A percentile compares a stretch with the other conserved stretches of the same genome.
phyloP scores from a whole-genome alignment of 53 echinoderm and acorn worm species.

The Actinopyga echinites region DNA sequence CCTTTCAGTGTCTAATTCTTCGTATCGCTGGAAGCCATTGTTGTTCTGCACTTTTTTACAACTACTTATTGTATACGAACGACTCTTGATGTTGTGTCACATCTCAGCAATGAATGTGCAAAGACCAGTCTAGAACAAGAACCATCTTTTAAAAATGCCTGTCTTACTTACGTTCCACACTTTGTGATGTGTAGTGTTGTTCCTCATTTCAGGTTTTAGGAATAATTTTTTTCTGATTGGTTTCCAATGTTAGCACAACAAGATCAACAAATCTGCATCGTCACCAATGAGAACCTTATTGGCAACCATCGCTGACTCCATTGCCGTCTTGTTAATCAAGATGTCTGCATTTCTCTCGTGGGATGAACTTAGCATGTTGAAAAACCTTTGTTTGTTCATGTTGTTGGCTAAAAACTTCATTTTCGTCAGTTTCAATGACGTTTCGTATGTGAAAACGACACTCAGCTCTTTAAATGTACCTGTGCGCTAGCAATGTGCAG shows the following conservation, averaged over 20 bases:
- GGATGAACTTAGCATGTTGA: slow-evolving; percentile 24
- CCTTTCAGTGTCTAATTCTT: slow-evolving; percentile 49
- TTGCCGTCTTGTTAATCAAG: slow-evolving; percentile 52
- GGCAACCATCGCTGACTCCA: slow-evolving; percentile 26
- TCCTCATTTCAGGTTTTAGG: slow-evolving; percentile 59
- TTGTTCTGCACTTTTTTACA: slow-evolving; percentile 52
- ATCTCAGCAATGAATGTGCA: slow-evolving; percentile 60
- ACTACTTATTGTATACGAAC: slow-evolving; percentile 66
- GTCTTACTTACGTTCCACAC: slow-evolving; percentile 56
- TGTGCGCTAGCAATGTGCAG: slow-evolving; percentile 51
- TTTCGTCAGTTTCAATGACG: slow-evolving; percentile 48
- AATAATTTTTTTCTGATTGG: slow-evolving; percentile 27
- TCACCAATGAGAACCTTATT: slow-evolving; percentile 56
- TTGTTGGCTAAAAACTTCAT: slow-evolving; percentile 49
- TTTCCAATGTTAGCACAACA: slow-evolving; percentile 15
- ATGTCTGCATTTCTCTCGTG: slow-evolving; percentile 62
- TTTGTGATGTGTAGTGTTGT: slow-evolving; percentile 18
- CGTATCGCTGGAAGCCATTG: slow-evolving; percentile 46
- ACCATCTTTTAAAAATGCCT: slow-evolving; percentile 33
- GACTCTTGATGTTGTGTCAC: slow-evolving; percentile 65
- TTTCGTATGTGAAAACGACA: slow-evolving; percentile 39
- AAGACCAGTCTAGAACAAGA: slow-evolving; percentile 58
- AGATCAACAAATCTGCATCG: slow-evolving; percentile 57
- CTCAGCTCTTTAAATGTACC: slow-evolving; percentile 9
- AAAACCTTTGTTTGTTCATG: slow-evolving; percentile 49